Percentiles rank a stretch among this genome's conserved stretches.
Evolutionary conservation across 1,140 invertebrate species (phyloP).

Genomic region (Camponotus vicinus): DNA sequence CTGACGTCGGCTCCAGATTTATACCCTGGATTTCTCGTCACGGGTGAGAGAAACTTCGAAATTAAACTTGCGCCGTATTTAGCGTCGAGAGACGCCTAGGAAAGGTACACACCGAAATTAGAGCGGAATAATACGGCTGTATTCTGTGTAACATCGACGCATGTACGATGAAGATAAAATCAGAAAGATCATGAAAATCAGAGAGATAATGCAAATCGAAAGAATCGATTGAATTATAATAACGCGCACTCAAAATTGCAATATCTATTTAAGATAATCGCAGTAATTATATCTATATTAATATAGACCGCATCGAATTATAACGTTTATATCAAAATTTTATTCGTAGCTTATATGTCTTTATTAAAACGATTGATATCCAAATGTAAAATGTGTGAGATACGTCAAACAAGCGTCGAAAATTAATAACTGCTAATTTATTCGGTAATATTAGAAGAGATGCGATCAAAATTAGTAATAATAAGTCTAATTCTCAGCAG

Average conservation of each 20-base stretch:
- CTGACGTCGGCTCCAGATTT: not conserved
- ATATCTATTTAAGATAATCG: not conserved
- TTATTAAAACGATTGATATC: not conserved
- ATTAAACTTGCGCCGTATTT: conserved; percentile 18
- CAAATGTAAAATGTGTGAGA: too few species aligned
- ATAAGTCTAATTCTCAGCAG: too few species aligned
- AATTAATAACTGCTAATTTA: too few species aligned
- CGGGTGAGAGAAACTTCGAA: not conserved
- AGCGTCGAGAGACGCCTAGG: not conserved
- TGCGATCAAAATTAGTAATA: too few species aligned
- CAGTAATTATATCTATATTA: not conserved
- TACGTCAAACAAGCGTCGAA: too few species aligned
- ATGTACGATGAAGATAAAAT: not conserved
- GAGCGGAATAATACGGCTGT: conserved; percentile 7
- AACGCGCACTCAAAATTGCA: not conserved
- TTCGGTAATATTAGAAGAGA: too few species aligned
- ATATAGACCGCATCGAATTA: not conserved
- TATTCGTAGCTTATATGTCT: not conserved
- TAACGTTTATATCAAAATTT: not conserved
- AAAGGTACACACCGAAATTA: conserved; percentile 5
- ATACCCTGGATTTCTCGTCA: too few species aligned
- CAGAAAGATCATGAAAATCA: not conserved
- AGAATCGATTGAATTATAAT: not conserved
- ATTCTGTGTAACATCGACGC: not conserved
- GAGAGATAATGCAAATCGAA: conserved; percentile 7